phyloP scores from a whole-genome alignment of 2,888 invertebrate genomes.

The Sminthurinus aureus region DNA sequence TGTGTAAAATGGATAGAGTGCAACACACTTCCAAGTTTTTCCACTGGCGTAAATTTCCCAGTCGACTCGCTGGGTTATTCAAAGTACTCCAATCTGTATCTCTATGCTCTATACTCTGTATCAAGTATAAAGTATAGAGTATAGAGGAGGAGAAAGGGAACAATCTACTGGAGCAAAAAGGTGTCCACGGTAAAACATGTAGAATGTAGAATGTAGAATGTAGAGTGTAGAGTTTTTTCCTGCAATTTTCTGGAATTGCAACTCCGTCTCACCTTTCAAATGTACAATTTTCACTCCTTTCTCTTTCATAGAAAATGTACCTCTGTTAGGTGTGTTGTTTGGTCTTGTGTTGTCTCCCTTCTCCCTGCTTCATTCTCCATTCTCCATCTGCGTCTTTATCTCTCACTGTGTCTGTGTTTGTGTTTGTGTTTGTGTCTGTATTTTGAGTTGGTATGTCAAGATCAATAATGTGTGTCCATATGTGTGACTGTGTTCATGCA shows the following conservation, averaged over 20 bases:
- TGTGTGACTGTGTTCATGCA: neutral
- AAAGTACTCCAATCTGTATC: too few species aligned
- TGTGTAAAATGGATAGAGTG: too few species aligned
- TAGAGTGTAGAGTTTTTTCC: neutral
- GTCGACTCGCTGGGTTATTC: slow-evolving; percentile 15
- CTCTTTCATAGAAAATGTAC: too few species aligned
- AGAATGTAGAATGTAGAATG: neutral
- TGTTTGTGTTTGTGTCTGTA: neutral
- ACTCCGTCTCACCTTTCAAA: slow-evolving; percentile 25
- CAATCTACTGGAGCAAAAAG: too few species aligned
- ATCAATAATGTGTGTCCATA: slow-evolving; percentile 1
- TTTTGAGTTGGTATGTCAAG: neutral
- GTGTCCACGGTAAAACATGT: too few species aligned
- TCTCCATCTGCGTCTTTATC: too few species aligned
- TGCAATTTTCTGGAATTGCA: slow-evolving; percentile 21
- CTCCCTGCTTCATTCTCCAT: too few species aligned
- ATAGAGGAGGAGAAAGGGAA: neutral
- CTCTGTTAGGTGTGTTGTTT: too few species aligned
- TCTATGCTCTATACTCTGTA: too few species aligned
- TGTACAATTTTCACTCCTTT: neutral
- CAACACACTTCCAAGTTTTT: neutral
- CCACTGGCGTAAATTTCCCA: slow-evolving; percentile 26
- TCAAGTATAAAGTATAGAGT: neutral
- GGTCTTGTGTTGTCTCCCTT: too few species aligned
- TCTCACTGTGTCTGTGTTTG: neutral